phyloP scores from a whole-genome alignment of 2,888 invertebrate genomes.

The Heterodera filipjevi region DNA sequence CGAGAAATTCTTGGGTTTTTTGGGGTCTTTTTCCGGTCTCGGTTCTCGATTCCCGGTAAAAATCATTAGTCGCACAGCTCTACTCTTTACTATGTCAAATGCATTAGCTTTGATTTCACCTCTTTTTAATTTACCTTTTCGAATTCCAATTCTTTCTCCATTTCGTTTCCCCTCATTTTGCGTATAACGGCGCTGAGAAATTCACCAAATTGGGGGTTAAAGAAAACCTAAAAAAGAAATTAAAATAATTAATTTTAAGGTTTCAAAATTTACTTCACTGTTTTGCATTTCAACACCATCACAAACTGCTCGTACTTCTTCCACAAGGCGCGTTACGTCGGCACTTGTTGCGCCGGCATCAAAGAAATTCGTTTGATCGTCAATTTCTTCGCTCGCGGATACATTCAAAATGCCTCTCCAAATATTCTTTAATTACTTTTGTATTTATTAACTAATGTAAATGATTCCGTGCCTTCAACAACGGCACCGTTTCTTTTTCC shows the following conservation, averaged over 20 bases:
- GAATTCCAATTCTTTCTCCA: slow-evolving; percentile 48
- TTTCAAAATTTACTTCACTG: slow-evolving; percentile 70
- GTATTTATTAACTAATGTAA: not conserved
- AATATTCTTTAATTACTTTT: slow-evolving; percentile 28
- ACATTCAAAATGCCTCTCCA: slow-evolving; percentile 85
- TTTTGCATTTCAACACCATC: slow-evolving; percentile 80
- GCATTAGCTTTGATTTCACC: not conserved
- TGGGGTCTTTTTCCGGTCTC: no score
- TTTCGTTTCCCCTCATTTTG: slow-evolving; percentile 71
- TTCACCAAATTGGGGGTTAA: slow-evolving; percentile 85
- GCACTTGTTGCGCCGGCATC: slow-evolving; percentile 93
- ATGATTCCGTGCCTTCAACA: slow-evolving; percentile 63
- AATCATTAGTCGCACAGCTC: no score
- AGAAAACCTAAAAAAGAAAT: slow-evolving; percentile 74
- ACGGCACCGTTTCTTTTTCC: slow-evolving; percentile 76
- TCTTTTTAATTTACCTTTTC: slow-evolving; percentile 39
- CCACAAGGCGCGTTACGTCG: slow-evolving; percentile 90
- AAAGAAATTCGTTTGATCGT: slow-evolving; percentile 85
- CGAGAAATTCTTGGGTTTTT: no score
- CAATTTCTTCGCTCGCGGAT: slow-evolving; percentile 66
- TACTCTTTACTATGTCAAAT: no score
- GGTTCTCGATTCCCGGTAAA: no score
- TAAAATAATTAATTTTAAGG: not conserved
- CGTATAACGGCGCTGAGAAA: slow-evolving; percentile 76
- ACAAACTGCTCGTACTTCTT: slow-evolving; percentile 74